Percentiles rank a stretch among this genome's conserved stretches.
These are phyloP conservation scores for Sebastes diaconus DNA, from an alignment of 2,797 vertebrate genomes.

Conservation along the genomic window DNA sequence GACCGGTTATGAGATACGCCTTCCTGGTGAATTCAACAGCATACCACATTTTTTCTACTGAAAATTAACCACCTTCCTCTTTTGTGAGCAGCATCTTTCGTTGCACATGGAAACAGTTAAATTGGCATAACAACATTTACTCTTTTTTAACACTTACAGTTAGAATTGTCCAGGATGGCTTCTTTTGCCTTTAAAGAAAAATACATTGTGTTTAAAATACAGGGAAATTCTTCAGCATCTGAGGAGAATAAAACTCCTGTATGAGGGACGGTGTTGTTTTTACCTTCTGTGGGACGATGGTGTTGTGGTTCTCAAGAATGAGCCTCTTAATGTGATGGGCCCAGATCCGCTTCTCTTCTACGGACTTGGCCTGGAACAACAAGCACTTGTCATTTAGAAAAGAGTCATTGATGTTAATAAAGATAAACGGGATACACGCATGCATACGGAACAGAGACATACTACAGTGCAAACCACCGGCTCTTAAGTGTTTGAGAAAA, in stretches of 20 bases:
- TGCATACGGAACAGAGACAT: neutral
- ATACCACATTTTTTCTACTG: slow-evolving; percentile 20
- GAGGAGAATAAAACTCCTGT: neutral
- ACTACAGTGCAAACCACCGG: neutral
- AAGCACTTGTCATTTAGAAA: neutral
- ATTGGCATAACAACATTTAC: neutral
- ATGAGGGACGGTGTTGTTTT: slow-evolving; percentile 19
- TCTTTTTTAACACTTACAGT: slow-evolving; percentile 85
- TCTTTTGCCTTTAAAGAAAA: slow-evolving; percentile 87
- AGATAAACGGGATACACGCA: neutral
- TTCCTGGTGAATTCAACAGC: slow-evolving; percentile 24
- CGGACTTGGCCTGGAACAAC: slow-evolving; percentile 87
- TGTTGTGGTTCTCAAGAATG: slow-evolving; percentile 96
- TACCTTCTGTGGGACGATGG: slow-evolving; percentile 93
- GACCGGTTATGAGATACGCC: neutral
- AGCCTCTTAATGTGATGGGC: slow-evolving; percentile 96
- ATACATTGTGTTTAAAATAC: neutral
- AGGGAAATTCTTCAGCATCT: neutral
- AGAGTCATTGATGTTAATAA: neutral
- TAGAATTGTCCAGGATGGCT: slow-evolving; percentile 90
- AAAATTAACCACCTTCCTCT: slow-evolving; percentile 16
- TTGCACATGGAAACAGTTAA: slow-evolving; percentile 42
- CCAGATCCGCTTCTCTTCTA: slow-evolving; percentile 94
- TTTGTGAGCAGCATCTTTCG: slow-evolving; percentile 33
- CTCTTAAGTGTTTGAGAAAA: neutral